Conservation (phyloP, 37 sponge, comb jelly and placozoan genomes). For the Mnemiopsis leidyi region DNA sequence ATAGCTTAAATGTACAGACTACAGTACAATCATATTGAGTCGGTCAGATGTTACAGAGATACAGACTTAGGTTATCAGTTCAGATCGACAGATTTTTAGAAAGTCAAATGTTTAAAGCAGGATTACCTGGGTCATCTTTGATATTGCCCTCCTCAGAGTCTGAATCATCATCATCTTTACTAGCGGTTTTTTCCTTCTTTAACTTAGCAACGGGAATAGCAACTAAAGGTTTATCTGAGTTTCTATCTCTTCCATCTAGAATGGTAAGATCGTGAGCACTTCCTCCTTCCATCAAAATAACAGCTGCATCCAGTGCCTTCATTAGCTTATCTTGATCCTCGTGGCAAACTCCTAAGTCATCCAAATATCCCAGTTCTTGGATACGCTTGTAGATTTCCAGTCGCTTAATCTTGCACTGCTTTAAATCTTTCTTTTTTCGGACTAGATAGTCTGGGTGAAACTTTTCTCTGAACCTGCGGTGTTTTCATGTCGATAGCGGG, state of each 20-base stretch:
- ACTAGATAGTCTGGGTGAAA: slow-evolving; percentile 59
- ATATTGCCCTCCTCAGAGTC: slow-evolving; percentile 43
- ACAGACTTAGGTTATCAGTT: too few species aligned
- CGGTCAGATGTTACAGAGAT: too few species aligned
- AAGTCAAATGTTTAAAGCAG: too few species aligned
- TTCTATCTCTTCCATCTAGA: slow-evolving; percentile 65
- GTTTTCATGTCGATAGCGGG: too few species aligned
- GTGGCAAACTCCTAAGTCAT: slow-evolving; percentile 9
- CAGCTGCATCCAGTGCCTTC: slow-evolving; percentile 67
- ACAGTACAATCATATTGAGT: too few species aligned
- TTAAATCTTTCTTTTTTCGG: slow-evolving; percentile 57
- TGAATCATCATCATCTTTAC: background rate
- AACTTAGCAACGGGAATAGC: slow-evolving; percentile 61
- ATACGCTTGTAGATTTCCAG: slow-evolving; percentile 32
- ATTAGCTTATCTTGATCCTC: slow-evolving; percentile 64
- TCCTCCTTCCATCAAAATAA: slow-evolving; percentile 72
- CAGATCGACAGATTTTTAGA: too few species aligned
- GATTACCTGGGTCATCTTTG: slow-evolving; percentile 19
- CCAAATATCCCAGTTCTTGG: slow-evolving; percentile 66
- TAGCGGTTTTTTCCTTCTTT: background rate
- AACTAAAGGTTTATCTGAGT: slow-evolving; percentile 62
- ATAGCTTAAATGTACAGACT: too few species aligned
- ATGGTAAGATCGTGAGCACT: slow-evolving; percentile 71
- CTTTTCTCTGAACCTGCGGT: slow-evolving; percentile 63
- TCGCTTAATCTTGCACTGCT: slow-evolving; percentile 40